Evolutionary conservation across 2,888 invertebrate genomes (phyloP), one percentile per base, ranked within the genome.

Genomic region (Coremacera marginata): DNA sequence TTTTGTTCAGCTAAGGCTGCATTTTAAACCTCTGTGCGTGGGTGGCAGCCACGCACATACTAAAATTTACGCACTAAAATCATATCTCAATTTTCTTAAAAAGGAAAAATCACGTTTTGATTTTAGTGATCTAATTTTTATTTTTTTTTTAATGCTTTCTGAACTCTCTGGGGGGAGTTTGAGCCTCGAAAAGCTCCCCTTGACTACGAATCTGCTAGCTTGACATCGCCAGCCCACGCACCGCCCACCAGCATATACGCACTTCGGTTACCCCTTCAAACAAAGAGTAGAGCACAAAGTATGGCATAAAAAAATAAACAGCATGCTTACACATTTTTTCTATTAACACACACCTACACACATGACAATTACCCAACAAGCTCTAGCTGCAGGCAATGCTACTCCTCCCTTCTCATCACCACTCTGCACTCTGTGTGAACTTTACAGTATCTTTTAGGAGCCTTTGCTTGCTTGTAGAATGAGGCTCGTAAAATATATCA

Each of bases 401-500:
- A 25, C 22, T 27, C 31, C 37, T n/a, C 34, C 63, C 16, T n/a
- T 19, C 5, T 9, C n/a, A 31, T 16, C 37, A 22, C 68, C 7
- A 9, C 22, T 11, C 2, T 0, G 25, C 19, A 49, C 68, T 51
- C 16, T 44, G 31, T 49, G 52, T 22, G 22, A 27, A n/a, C 19
- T 37, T 67, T 67, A 34, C 19, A 37, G 57, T 37, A 34, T 37
- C 22, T 34, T 22, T 34, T 11, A 34, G 7, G 52, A 49, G 51
- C 49, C 19, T 65, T n/a, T 25, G 52, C 55, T 31, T 27, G n/a
- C 3, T 25, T n/a, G 70, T 19, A n/a, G 37, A 37, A 68, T 27
- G 22, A 44, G 31, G 22, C 63, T 84, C 84, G 83, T 84, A 84
- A 84, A 84, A 83, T 84, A 84, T 84, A 84, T 84, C 84, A 85